These are phyloP conservation scores for Clarias magur DNA, from an alignment of 2,113 vertebrate species.

Conservation along the genomic window DNA sequence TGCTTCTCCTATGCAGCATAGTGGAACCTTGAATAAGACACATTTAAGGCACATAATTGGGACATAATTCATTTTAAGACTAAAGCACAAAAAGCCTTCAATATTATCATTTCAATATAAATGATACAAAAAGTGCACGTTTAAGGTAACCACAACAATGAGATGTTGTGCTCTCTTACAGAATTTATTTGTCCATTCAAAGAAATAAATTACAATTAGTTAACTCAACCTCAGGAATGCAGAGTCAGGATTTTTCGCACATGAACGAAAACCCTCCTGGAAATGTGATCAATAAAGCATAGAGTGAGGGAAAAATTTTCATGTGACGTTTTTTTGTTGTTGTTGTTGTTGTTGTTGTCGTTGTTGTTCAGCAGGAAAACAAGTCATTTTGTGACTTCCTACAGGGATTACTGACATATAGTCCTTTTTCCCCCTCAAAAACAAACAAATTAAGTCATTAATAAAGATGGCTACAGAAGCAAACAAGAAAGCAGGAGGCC, in stretches of 20 bases:
- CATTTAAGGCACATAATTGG: not conserved
- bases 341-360: too few species aligned
- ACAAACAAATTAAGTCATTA: not conserved
- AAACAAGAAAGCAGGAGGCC: not conserved
- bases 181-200: not conserved
- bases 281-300: not conserved
- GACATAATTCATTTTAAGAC: not conserved
- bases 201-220: not conserved
- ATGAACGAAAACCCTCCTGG: not conserved
- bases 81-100: not conserved
- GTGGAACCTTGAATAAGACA: not conserved
- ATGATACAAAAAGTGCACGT: not conserved
- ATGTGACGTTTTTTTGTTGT: not conserved
- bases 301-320: not conserved
- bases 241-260: not conserved
- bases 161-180: not conserved
- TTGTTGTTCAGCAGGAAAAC: not conserved
- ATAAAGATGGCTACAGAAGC: not conserved
- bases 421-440: not conserved
- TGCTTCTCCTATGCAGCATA: not conserved
- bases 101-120: not conserved
- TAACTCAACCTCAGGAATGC: not conserved
- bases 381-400: not conserved
- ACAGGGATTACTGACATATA: not conserved
- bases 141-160: not conserved